These are phyloP conservation scores for Brachionus calyciflorus DNA, from an alignment of 1,140 invertebrate genomes.

Conservation along the genomic window DNA sequence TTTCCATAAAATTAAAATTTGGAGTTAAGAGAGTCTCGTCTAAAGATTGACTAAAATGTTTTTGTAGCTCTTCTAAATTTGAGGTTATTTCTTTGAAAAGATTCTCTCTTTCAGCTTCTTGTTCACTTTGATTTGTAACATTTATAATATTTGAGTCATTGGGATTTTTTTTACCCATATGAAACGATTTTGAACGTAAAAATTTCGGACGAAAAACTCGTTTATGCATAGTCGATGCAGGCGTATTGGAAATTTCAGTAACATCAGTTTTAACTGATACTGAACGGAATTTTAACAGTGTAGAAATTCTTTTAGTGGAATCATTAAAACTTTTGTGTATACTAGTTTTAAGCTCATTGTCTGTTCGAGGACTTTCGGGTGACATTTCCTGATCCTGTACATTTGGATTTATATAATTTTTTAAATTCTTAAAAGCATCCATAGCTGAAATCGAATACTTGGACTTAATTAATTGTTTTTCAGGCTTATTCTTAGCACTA, in stretches of 20 bases:
- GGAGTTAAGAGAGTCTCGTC: not conserved
- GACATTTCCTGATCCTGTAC: not conserved
- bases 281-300: constrained; percentile 5
- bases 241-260: not conserved
- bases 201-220: constrained; percentile 4
- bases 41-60: not conserved
- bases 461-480: no score
- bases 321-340: constrained; percentile 32
- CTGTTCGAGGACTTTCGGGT: not conserved
- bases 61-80: not conserved
- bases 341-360: not conserved
- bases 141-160: not conserved
- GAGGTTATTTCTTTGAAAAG: not conserved
- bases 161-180: not conserved
- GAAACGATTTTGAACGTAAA: not conserved
- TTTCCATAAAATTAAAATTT: constrained; percentile 40
- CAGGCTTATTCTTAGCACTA: no score
- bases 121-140: not conserved
- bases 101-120: not conserved
- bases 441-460: no score
- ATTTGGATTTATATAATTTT: no score
- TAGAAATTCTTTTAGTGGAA: constrained; percentile 1
- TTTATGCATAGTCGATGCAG: not conserved
- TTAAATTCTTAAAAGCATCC: no score
- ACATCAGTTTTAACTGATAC: not conserved